Base-by-base conservation (phyloP, 2,113 vertebrate genomes). In the Elaphurus davidianus region DNA sequence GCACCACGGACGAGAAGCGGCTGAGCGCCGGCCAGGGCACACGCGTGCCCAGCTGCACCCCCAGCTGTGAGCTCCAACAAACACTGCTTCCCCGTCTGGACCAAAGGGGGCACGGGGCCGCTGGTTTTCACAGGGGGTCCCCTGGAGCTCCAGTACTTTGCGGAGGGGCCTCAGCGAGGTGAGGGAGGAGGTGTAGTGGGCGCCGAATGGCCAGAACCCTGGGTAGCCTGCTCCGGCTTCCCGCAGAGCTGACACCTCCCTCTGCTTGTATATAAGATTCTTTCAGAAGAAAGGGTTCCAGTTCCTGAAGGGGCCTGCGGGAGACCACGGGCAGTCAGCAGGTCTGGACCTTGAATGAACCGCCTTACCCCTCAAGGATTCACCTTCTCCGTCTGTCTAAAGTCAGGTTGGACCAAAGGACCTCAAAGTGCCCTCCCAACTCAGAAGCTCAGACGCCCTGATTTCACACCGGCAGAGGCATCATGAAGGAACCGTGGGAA, bases 41-140 rank as follows among this genome's bases (percentile, higher is more conserved):
- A 50, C 47, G 47, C 13, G 47, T 50, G 47, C 67, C 67, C 67
- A 71, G 67, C 19, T 23, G 67, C n/a, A 11, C 67, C 67, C 43
- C 43, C 43, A 45, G 43, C 3, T 16, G 0, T 27, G 9, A 28
- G 52, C 27, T 84, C 0, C 0, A n/a, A n/a, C 7, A 43, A 57
- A 19, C 36, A 6, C n/a, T 23, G 28, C 36, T 47, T 67, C 10
- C 36, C 87, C 43, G 64, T 47, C 43, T 43, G 45, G 23, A 74
- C 43, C 43, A 16, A 78, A 54, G 25, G 33, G 36, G 47, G 17
- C 1, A 0, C 2, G 36, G 19, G 82, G 59, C 7, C 30, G 8
- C 40, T n/a, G 43, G 21, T 57, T 79, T 93, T 50, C 64, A 60
- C 45, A 57, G 12, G 3, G 52, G 62, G 15, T 50, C n/a, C 62